These are phyloP conservation scores for Clarias macrocephalus DNA, from an alignment of 2,113 vertebrate genomes.

Conservation along the genomic window DNA sequence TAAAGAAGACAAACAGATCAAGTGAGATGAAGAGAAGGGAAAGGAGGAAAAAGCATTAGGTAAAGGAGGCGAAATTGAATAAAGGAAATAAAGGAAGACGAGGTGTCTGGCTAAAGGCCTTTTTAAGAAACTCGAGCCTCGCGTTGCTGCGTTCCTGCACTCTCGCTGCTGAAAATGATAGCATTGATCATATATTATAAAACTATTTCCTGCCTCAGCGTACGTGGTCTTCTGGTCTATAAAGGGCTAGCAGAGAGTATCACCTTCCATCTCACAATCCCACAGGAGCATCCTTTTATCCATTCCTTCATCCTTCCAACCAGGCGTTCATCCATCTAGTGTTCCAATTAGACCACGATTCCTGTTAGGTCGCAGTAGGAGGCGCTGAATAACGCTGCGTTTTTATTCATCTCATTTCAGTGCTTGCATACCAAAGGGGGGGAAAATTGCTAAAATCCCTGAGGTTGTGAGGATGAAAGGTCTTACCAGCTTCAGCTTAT, in stretches of 20 bases:
- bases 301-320: conserved; percentile 17
- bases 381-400: background rate
- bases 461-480: background rate
- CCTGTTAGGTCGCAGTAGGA: conserved; percentile 15
- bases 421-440: background rate
- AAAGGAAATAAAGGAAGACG: conserved; percentile 37
- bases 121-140: conserved; percentile 37
- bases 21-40: conserved; percentile 28
- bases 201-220: conserved; percentile 60
- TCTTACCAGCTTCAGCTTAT: background rate
- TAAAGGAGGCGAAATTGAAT: conserved; percentile 36
- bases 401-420: conserved; percentile 21
- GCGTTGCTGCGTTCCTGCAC: conserved; percentile 25
- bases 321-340: conserved; percentile 16
- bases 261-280: conserved; percentile 43
- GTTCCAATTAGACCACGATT: conserved; percentile 12
- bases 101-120: conserved; percentile 49
- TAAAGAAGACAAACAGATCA: conserved; percentile 28
- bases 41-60: conserved; percentile 52
- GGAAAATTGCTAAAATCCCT: background rate
- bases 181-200: conserved; percentile 72
- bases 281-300: conserved; percentile 12
- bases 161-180: conserved; percentile 63
- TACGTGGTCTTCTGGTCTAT: conserved; percentile 22
- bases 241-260: conserved; percentile 45